Evolutionary conservation across 2,888 invertebrate genomes (phyloP), one percentile per base, ranked within the genome.

Genomic region (Ceramica pisi): DNA sequence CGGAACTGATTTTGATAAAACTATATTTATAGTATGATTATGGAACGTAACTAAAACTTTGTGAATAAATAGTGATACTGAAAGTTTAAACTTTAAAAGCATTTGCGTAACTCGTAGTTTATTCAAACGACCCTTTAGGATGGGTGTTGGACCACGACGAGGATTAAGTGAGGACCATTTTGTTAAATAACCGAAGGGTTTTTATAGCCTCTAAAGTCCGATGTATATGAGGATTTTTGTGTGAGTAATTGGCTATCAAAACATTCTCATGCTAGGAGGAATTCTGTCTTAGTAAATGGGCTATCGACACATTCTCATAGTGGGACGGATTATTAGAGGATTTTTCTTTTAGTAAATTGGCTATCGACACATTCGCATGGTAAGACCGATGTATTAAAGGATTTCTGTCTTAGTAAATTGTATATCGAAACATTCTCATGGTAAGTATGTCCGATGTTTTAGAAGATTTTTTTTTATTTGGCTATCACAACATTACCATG

Each of bases 101-200:
- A 38, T 21, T 9, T 26, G 23, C 12, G 2, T 41, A 48, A 51
- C n/a, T 8, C n/a, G 31, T 19, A 53, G 35, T 79, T 65, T 57
- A 61, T 60, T 56, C 48, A 53, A 38, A 16, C n/a, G 75, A 41
- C n/a, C 50, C 23, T 59, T 50, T 60, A 51, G 51, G 48, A 79
- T 51, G 38, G 46, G 46, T 26, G 55, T 46, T n/a, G 31, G 55
- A 62, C 51, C 35, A 44, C 16, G 61, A 53, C 41, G 62, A 16
- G 44, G 66, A 78, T 79, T 73, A 55, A 65, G 57, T 63, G 48
- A 8, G 50, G n/a, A 19, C 38, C 53, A 50, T 74, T 66, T 19
- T 19, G 57, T 55, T 67, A 74, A 77, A 75, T 74, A 53, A 44
- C 62, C 26, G 19, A 63, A 50, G 21, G 35, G 59, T 48, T 50